These are phyloP conservation scores for Silurus lanzhouensis DNA, from an alignment of 2,797 vertebrate genomes.

Conservation along the genomic window DNA sequence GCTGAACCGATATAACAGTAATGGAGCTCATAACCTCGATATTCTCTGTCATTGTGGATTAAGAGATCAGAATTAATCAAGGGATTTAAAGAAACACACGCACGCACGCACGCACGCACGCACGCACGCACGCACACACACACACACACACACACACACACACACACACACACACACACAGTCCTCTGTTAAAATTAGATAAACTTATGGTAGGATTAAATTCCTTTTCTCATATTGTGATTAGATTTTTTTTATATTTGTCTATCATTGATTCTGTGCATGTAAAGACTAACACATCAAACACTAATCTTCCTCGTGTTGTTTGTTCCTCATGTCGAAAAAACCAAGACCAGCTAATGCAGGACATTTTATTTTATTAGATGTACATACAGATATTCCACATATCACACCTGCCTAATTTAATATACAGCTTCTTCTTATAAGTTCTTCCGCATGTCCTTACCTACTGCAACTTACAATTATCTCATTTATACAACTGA, in stretches of 20 bases:
- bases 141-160: not conserved
- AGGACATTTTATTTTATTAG: not conserved
- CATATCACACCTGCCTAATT: not conserved
- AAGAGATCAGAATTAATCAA: conserved; percentile 51
- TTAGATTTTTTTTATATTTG: conserved; percentile 21
- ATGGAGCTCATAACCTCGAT: conserved; percentile 41
- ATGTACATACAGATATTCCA: not conserved
- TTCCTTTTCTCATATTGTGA: conserved; percentile 39
- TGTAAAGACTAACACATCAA: conserved; percentile 37
- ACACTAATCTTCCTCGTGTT: conserved; percentile 44
- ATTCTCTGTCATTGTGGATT: conserved; percentile 46
- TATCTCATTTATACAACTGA: too few relatives aligned
- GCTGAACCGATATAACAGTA: conserved; percentile 39
- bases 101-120: not conserved
- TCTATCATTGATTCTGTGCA: conserved; percentile 36
- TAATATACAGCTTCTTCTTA: not conserved
- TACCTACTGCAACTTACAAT: too few relatives aligned
- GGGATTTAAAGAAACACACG: conserved; percentile 34
- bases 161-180: too few relatives aligned
- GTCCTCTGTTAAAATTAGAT: conserved; percentile 41
- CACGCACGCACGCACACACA: too few relatives aligned
- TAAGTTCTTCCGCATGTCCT: too few relatives aligned
- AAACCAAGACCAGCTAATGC: not conserved
- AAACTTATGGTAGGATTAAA: conserved; percentile 42
- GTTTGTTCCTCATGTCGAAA: conserved; percentile 12